Evolutionary conservation across 2,888 invertebrate genomes (phyloP), one percentile per base, ranked within the genome.

Genomic region (Spodoptera exigua): DNA sequence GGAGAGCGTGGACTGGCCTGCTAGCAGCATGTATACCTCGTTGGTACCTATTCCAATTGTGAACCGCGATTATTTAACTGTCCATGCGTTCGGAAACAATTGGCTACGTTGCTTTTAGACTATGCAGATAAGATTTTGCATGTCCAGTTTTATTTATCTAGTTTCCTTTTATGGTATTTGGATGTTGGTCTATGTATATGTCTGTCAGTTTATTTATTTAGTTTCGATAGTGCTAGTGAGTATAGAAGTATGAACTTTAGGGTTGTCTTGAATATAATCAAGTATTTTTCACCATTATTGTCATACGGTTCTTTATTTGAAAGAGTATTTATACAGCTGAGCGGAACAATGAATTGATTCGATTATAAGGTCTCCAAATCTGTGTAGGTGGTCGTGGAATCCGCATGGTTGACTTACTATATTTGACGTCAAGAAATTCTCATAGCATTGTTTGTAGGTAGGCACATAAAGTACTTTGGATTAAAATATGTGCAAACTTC

Each of bases 11-110:
- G 82, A 93, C 93, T 93, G 92, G 78, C 73, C 74, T 68, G 78
- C 68, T 60, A 78, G 78, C 78, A 84, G 83, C 84, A 84, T 84
- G 86, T 79, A 81, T 84, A 86, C 85, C 84, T 83, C 80, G 80
- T 83, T 80, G 79, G 85, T 91, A 92, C 90, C 89, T 91, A 90
- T 83, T 84, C 89, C 93, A 93, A 94, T 93, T 94, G 93, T 92
- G 82, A 86, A 86, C 84, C 78, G 89, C 89, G 88, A 91, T 92
- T 92, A 93, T 92, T 92, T 92, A 91, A 93, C 92, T 88, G 87
- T 89, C 90, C 93, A 92, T 91, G 92, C 92, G 92, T 85, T 91
- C 89, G 87, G 92, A 93, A 93, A 92, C 92, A 93, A 93, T 92
- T 92, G 91, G 86, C 84, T 83, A 86, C 86, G 85, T 86, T 87